phyloP scores from a whole-genome alignment of 2,113 vertebrate genomes.

The Bos indicus region DNA sequence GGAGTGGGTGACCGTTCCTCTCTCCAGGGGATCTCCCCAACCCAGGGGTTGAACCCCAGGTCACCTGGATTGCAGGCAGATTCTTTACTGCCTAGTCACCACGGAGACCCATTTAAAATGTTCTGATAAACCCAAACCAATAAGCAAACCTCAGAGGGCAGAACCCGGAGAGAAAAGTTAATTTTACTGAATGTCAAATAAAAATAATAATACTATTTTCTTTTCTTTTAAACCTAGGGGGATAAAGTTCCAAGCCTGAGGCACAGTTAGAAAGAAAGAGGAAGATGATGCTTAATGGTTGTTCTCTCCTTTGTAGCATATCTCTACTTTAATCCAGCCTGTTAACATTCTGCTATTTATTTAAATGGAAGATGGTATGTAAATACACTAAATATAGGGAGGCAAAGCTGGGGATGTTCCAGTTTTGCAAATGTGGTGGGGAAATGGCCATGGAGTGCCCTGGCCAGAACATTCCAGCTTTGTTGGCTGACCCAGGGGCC shows the following conservation, averaged over 20 bases:
- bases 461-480: neutral
- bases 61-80: neutral
- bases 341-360: neutral
- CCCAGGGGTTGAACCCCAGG: neutral
- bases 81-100: neutral
- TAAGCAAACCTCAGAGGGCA: neutral
- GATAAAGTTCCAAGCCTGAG: neutral
- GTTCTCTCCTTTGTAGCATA: neutral
- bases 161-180: neutral
- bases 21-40: neutral
- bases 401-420: neutral
- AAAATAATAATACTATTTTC: neutral
- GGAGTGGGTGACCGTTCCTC: neutral
- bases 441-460: neutral
- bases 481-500: neutral
- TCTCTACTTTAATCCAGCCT: neutral
- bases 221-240: neutral
- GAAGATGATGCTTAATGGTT: neutral
- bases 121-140: neutral
- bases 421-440: neutral
- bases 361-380: neutral
- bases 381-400: neutral
- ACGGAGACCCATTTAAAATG: neutral
- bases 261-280: neutral
- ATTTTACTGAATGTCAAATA: neutral